phyloP scores from a whole-genome alignment of 2,888 invertebrate species.

The Tortricodes alternella region DNA sequence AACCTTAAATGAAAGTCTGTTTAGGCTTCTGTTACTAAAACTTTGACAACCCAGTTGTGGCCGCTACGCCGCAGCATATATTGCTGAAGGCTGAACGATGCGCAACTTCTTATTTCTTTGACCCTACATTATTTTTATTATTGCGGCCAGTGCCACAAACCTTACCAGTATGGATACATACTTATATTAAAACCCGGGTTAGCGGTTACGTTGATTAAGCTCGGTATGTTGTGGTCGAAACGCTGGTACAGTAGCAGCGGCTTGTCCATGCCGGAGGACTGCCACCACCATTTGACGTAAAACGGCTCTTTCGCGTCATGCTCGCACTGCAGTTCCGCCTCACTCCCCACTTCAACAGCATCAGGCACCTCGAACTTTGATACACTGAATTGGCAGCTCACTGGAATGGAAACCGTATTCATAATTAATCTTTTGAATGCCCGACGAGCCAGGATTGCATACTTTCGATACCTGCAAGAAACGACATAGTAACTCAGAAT shows the following conservation, averaged over 20 bases:
- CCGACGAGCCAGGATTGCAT: too few species aligned
- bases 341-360: slow-evolving; percentile 48
- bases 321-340: slow-evolving; percentile 36
- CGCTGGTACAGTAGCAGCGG: slow-evolving; percentile 58
- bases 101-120: too few species aligned
- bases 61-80: too few species aligned
- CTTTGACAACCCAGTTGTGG: too few species aligned
- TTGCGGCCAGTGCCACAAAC: too few species aligned
- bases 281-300: slow-evolving; percentile 70
- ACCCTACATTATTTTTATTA: too few species aligned
- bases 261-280: slow-evolving; percentile 45
- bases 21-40: too few species aligned
- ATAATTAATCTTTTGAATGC: too few species aligned
- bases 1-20: too few species aligned
- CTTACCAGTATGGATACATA: not conserved
- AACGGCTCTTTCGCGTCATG: not conserved
- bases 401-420: slow-evolving; percentile 56
- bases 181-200: not conserved
- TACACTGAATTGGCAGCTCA: slow-evolving; percentile 59
- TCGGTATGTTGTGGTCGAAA: slow-evolving; percentile 42
- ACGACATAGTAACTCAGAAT: too few species aligned
- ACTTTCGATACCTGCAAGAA: too few species aligned
- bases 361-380: slow-evolving; percentile 62
- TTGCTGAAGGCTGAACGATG: too few species aligned
- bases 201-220: not conserved